Conservation (phyloP, 2,888 invertebrate genomes). For the Norana najaformis region DNA sequence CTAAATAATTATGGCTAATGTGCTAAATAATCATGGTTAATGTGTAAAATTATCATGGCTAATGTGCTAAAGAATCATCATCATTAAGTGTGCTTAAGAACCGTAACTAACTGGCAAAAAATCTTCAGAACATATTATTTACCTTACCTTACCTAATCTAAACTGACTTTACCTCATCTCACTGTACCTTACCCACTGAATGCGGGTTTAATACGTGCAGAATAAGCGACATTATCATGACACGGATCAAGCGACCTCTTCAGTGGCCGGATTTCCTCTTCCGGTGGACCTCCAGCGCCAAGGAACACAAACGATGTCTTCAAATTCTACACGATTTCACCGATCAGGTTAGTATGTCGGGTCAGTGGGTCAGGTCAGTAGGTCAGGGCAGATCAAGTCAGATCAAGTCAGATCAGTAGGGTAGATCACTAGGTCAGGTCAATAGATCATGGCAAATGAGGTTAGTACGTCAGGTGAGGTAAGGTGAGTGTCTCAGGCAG, state of each 20-base stretch:
- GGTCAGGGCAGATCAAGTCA: background rate
- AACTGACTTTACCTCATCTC: background rate
- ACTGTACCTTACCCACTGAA: background rate
- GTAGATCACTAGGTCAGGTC: background rate
- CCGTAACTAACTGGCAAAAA: background rate
- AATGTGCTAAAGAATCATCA: no score
- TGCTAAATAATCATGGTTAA: background rate
- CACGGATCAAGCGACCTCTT: constrained; percentile 66
- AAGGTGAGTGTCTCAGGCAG: background rate
- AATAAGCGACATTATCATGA: constrained; percentile 59
- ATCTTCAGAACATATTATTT: background rate
- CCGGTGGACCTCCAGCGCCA: constrained; percentile 68
- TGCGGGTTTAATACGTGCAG: constrained; percentile 58
- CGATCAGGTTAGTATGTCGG: constrained; percentile 59
- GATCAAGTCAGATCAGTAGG: background rate
- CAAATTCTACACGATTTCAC: constrained; percentile 71
- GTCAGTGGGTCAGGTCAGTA: background rate
- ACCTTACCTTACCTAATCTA: background rate
- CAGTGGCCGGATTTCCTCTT: constrained; percentile 68
- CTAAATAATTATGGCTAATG: background rate
- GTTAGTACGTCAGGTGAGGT: background rate
- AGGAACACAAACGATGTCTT: constrained; percentile 67
- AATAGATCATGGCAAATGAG: background rate
- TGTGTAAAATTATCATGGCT: background rate
- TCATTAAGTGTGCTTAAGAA: no score